phyloP scores from a whole-genome alignment of 2,888 invertebrate species.

The Drosophila quinaria region DNA sequence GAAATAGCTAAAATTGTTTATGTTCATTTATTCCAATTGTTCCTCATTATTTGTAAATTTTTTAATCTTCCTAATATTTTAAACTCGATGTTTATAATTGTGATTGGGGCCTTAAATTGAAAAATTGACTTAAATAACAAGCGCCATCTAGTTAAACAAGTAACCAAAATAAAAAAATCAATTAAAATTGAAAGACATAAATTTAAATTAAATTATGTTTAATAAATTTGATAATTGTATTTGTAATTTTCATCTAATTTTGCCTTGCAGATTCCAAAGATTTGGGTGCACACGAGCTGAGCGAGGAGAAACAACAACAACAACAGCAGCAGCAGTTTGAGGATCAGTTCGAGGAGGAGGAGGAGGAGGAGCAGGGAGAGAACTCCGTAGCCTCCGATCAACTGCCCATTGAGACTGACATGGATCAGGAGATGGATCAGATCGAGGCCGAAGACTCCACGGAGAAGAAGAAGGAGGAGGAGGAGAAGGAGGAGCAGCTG shows the following conservation, averaged over 20 bases:
- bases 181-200: too few species aligned
- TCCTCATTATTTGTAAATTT: too few species aligned
- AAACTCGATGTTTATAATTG: too few species aligned
- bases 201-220: background rate
- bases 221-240: background rate
- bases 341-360: slow-evolving; percentile 50
- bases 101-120: too few species aligned
- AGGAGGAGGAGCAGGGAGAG: slow-evolving; percentile 50
- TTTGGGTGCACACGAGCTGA: slow-evolving; percentile 80
- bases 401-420: slow-evolving; percentile 51
- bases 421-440: slow-evolving; percentile 53
- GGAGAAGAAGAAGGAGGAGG: slow-evolving; percentile 25
- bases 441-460: slow-evolving; percentile 20
- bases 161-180: too few species aligned
- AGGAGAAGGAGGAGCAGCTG: background rate
- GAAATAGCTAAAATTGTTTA: too few species aligned
- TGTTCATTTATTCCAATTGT: too few species aligned
- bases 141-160: too few species aligned
- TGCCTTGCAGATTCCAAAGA: slow-evolving; percentile 84
- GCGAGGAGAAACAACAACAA: slow-evolving; percentile 66
- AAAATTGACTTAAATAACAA: too few species aligned
- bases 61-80: too few species aligned
- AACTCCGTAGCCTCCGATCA: slow-evolving; percentile 38
- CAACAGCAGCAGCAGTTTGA: slow-evolving; percentile 51
- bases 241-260: background rate